Percentiles rank a stretch among this genome's conserved stretches.
These are phyloP conservation scores for Lepilemur ruficaudatus DNA, from an alignment of 2,797 vertebrate species.

Conservation along the genomic window DNA sequence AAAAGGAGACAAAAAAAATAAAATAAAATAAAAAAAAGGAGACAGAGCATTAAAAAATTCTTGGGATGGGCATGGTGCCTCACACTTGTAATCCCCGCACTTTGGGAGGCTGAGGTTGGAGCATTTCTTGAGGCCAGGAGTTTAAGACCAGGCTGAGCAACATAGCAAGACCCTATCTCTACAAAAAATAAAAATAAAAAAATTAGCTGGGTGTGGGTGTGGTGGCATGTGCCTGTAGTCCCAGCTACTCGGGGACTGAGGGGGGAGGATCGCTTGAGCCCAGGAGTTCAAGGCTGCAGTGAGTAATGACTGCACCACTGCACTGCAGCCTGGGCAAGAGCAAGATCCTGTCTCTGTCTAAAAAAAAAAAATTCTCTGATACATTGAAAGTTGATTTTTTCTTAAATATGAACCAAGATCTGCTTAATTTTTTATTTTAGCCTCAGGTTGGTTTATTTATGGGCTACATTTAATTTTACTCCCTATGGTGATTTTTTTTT, in stretches of 20 bases:
- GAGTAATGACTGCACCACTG: background rate
- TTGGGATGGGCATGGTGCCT: background rate
- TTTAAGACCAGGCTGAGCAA: background rate
- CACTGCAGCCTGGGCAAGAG: background rate
- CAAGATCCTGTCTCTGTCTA: background rate
- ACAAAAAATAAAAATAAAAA: background rate
- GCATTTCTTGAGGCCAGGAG: background rate
- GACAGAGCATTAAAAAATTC: background rate
- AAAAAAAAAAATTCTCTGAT: background rate
- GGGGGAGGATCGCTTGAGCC: background rate
- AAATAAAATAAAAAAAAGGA: background rate
- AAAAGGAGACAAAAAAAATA: too few relatives aligned
- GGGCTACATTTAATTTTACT: constrained; percentile 43
- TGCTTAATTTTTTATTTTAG: background rate
- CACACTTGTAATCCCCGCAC: background rate
- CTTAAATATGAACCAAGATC: background rate
- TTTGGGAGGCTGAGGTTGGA: background rate
- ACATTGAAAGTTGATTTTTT: background rate
- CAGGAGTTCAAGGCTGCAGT: background rate
- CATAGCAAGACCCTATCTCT: background rate
- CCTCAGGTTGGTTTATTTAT: constrained; percentile 52
- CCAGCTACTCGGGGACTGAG: background rate
- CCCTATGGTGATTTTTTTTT: constrained; percentile 3
- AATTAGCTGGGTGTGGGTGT: background rate
- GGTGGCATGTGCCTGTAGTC: background rate